Evolutionary conservation across 2,797 vertebrate genomes (phyloP).

Genomic region (Falco berigora): DNA sequence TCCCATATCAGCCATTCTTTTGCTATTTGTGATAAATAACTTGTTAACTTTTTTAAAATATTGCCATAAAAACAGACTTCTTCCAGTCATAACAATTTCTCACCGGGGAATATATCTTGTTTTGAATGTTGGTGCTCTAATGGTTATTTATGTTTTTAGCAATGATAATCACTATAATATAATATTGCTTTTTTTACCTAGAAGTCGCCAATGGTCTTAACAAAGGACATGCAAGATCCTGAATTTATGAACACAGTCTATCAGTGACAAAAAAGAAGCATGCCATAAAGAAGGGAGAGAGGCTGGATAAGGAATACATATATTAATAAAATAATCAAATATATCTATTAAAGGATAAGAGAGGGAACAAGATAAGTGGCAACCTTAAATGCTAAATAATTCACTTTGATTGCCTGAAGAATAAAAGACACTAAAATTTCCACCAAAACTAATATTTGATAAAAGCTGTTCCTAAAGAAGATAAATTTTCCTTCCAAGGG

Average conservation of each 20-base stretch:
- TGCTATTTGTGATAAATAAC: not conserved
- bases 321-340: not conserved
- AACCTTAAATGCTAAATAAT: not conserved
- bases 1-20: not conserved
- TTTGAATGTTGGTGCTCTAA: not conserved
- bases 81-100: not conserved
- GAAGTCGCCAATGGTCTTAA: not conserved
- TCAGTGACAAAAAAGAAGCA: not conserved
- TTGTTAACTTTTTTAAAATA: not conserved
- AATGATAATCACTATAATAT: not conserved
- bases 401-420: not conserved
- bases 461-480: not conserved
- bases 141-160: not conserved
- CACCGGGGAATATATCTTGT: not conserved
- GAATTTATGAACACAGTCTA: not conserved
- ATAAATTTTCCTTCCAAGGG: not conserved
- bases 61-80: not conserved
- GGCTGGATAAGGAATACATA: not conserved
- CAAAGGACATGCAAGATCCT: not conserved
- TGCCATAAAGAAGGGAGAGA: not conserved
- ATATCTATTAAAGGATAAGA: not conserved
- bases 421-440: not conserved
- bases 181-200: not conserved
- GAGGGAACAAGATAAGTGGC: not conserved
- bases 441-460: not conserved